Percentiles rank a stretch among this genome's conserved stretches.
Evolutionary conservation across 2,797 vertebrate species (phyloP).

Genomic region (Coluber constrictor): DNA sequence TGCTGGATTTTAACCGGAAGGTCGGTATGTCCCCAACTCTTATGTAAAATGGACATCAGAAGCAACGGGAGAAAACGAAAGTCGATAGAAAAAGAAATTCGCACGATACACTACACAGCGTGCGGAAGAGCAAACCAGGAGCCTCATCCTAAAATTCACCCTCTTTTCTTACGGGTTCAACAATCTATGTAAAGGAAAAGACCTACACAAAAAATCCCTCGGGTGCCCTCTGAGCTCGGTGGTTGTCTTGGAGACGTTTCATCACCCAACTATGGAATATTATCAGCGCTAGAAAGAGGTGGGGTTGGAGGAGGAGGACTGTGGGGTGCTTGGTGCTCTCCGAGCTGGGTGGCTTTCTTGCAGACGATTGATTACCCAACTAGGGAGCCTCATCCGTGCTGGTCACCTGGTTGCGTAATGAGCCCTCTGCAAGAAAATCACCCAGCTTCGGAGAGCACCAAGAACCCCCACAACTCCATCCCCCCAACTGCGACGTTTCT

Average conservation of each 20-base stretch:
- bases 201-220: background rate
- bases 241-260: background rate
- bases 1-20: background rate
- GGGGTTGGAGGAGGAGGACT: background rate
- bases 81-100: background rate
- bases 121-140: background rate
- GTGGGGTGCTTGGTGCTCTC: background rate
- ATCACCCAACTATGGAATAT: background rate
- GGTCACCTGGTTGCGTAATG: background rate
- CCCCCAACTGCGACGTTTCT: background rate
- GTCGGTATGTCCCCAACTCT: background rate
- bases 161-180: background rate
- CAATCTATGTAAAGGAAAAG: background rate
- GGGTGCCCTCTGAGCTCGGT: background rate
- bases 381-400: background rate
- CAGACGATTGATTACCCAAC: background rate
- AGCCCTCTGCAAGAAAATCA: background rate
- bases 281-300: background rate
- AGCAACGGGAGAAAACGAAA: background rate
- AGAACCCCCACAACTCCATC: accelerated
- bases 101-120: background rate
- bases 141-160: background rate
- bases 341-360: background rate
- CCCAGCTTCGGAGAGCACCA: background rate
- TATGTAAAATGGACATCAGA: background rate